Evolutionary conservation across 2,888 invertebrate species (phyloP).

Genomic region (Mactromeris polynyma): DNA sequence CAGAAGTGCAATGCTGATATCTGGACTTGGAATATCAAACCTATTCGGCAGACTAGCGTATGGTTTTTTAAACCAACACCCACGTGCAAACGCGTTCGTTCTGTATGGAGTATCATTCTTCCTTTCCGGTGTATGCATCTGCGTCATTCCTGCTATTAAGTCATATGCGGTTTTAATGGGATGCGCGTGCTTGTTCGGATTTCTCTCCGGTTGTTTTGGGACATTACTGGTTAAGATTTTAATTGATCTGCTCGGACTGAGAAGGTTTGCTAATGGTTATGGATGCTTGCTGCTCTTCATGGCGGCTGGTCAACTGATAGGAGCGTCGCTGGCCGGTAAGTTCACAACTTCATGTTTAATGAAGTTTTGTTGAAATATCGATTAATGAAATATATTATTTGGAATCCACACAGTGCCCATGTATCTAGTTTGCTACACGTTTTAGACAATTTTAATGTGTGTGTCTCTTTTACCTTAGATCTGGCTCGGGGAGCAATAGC

Average conservation of each 20-base stretch:
- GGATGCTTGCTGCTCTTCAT: constrained; percentile 75
- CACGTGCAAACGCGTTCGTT: constrained; percentile 56
- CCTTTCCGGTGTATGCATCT: constrained; percentile 69
- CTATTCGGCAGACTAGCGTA: constrained; percentile 73
- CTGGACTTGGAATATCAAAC: constrained; percentile 75
- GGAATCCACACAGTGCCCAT: background rate
- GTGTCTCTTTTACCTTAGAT: background rate
- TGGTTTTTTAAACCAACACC: constrained; percentile 69
- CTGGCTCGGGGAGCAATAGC: background rate
- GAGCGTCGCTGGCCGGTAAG: constrained; percentile 77
- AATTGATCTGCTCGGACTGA: constrained; percentile 71
- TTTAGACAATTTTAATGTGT: background rate
- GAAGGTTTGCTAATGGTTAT: constrained; percentile 74
- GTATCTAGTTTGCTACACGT: background rate
- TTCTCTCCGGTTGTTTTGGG: constrained; percentile 74
- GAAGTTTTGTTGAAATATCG: background rate
- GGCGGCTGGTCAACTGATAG: constrained; percentile 74
- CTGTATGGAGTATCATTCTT: constrained; percentile 69
- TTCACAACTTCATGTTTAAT: background rate
- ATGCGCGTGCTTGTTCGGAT: constrained; percentile 70
- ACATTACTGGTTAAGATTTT: constrained; percentile 71
- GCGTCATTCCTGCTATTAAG: constrained; percentile 59
- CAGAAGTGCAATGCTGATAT: constrained; percentile 72
- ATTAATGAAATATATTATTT: background rate
- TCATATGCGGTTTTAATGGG: constrained; percentile 66